These are phyloP conservation scores for Poeciliopsis prolifica DNA, from an alignment of 2,113 vertebrate genomes.

Conservation along the genomic window DNA sequence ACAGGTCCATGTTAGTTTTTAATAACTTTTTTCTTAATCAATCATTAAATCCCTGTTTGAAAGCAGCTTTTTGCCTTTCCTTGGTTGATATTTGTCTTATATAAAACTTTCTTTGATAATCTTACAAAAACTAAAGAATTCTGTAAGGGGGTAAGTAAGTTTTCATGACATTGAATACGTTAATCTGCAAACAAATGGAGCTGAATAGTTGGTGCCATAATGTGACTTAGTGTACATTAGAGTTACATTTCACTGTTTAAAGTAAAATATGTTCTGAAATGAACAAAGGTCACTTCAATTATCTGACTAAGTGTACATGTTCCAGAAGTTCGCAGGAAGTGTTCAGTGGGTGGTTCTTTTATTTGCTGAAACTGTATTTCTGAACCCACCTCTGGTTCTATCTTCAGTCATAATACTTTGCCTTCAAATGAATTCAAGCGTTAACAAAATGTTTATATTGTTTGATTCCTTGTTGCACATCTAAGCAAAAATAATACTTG, in stretches of 20 bases:
- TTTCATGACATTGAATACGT: not conserved
- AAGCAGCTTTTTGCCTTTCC: not conserved
- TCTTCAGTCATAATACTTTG: slow-evolving; percentile 9
- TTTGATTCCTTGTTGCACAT: not conserved
- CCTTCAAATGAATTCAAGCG: not conserved
- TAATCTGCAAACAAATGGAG: not conserved
- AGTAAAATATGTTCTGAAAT: slow-evolving; percentile 7
- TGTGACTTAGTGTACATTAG: not conserved
- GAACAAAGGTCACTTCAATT: slow-evolving; percentile 45
- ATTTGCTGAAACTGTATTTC: not conserved
- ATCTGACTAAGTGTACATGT: slow-evolving; percentile 3
- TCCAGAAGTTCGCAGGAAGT: slow-evolving; percentile 15
- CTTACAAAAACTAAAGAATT: not conserved
- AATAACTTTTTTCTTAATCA: not conserved
- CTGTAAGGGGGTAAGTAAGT: not conserved
- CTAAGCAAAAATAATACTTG: not conserved
- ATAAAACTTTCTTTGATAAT: not conserved
- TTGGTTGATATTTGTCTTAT: not conserved
- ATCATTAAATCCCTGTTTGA: not conserved
- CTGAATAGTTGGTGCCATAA: not conserved
- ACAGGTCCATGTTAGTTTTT: not conserved
- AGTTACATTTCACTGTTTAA: slow-evolving; percentile 10
- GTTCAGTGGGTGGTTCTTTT: not conserved
- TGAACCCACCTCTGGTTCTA: not conserved
- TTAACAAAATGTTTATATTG: not conserved